A percentile compares a stretch with the other conserved stretches of the same genome.
phyloP scores from a whole-genome alignment of 53 echinoderm and acorn worm genomes.

The Luidia sarsii region DNA sequence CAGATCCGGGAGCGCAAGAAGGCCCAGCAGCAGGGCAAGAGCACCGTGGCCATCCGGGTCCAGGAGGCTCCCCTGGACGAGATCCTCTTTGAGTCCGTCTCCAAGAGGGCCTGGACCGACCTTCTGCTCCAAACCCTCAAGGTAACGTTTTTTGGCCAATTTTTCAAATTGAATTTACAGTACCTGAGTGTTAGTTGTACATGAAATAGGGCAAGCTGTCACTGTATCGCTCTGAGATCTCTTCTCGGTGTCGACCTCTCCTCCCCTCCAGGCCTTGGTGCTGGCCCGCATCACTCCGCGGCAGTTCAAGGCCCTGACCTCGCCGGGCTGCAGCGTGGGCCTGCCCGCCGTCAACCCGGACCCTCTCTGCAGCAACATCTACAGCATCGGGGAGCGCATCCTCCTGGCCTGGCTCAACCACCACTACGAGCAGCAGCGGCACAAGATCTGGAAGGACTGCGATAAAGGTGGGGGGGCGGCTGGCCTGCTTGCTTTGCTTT shows the following conservation, averaged over 20 bases:
- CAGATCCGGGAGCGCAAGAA: slow-evolving; percentile 79
- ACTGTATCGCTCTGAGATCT: neutral
- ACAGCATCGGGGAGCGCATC: slow-evolving; percentile 88
- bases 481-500: too few species aligned
- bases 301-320: slow-evolving; percentile 75
- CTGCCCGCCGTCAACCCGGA: slow-evolving; percentile 90
- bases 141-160: slow-evolving; percentile 54
- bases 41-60: slow-evolving; percentile 68
- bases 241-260: too few species aligned
- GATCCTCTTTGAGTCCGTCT: slow-evolving; percentile 90
- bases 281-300: slow-evolving; percentile 89
- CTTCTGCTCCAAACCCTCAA: slow-evolving; percentile 91
- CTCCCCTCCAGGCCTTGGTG: slow-evolving; percentile 67
- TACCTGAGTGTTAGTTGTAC: too few species aligned
- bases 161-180: too few species aligned
- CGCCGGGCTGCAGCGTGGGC: slow-evolving; percentile 50
- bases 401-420: slow-evolving; percentile 97
- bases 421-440: slow-evolving; percentile 92
- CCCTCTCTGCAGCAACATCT: slow-evolving; percentile 94
- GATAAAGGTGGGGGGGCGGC: slow-evolving; percentile 83
- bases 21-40: slow-evolving; percentile 69
- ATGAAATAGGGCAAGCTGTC: neutral
- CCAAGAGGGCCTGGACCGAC: slow-evolving; percentile 98
- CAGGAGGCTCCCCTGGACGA: slow-evolving; percentile 79
- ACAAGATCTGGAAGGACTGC: slow-evolving; percentile 84